Evolutionary conservation across 2,888 invertebrate genomes (phyloP).

Genomic region (Chorisops tibialis): DNA sequence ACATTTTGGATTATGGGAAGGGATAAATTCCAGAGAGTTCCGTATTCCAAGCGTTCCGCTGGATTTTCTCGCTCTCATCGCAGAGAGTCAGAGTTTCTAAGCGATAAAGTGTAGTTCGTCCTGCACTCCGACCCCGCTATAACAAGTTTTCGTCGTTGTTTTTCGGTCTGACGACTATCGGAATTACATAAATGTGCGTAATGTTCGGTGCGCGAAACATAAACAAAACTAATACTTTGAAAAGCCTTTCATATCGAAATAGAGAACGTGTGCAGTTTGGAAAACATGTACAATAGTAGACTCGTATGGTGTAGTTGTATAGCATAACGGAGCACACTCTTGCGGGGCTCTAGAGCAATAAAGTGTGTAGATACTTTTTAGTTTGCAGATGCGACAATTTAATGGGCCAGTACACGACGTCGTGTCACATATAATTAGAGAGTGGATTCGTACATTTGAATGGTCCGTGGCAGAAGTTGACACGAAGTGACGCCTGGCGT

Average conservation of each 20-base stretch:
- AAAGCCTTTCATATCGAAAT: background rate
- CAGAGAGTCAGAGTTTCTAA: background rate
- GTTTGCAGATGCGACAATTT: constrained; percentile 25
- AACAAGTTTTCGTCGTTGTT: too few relatives aligned
- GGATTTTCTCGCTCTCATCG: constrained; percentile 14
- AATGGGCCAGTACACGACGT: constrained; percentile 25
- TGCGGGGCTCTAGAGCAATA: background rate
- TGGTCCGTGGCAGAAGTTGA: too few relatives aligned
- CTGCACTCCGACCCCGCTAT: too few relatives aligned
- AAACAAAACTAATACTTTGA: constrained; percentile 23
- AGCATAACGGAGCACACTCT: background rate
- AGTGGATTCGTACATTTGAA: constrained; percentile 5
- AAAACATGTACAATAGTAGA: too few relatives aligned
- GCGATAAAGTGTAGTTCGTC: too few relatives aligned
- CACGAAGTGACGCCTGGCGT: too few relatives aligned
- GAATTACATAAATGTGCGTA: constrained; percentile 30
- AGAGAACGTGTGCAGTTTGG: background rate
- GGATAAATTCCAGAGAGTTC: constrained; percentile 1
- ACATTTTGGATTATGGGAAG: background rate
- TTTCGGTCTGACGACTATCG: constrained; percentile 25
- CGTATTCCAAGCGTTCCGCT: constrained; percentile 12
- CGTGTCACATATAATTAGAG: constrained; percentile 30
- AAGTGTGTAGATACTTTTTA: background rate
- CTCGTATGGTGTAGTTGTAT: too few relatives aligned
- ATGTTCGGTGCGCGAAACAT: constrained; percentile 28